A percentile compares a stretch with the other conserved stretches of the same genome.
phyloP scores from a whole-genome alignment of 2,797 vertebrate genomes.

The Enteromius thamalakanensis region DNA sequence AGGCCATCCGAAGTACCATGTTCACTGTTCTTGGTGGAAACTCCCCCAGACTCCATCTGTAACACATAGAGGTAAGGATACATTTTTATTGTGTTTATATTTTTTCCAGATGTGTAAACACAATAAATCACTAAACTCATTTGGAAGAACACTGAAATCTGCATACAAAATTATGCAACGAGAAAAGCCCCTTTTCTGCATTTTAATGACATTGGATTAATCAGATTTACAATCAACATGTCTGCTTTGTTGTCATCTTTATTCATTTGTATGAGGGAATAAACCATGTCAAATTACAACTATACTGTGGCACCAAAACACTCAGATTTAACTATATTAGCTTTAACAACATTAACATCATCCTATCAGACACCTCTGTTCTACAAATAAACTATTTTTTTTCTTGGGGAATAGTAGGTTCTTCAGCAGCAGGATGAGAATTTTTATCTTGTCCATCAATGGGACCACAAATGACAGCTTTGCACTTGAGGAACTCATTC shows the following conservation, averaged over 20 bases:
- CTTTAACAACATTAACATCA: background rate
- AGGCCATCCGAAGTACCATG: slow-evolving; percentile 54
- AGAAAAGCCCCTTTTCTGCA: background rate
- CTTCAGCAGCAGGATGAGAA: background rate
- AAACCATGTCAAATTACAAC: background rate
- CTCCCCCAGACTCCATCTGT: slow-evolving; percentile 72
- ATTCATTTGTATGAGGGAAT: background rate
- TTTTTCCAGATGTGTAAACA: background rate
- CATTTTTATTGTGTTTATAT: too few species aligned
- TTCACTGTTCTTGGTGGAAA: background rate
- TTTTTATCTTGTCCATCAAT: background rate
- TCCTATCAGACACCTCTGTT: background rate
- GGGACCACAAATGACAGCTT: slow-evolving; percentile 51
- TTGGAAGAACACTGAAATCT: background rate
- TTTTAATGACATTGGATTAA: background rate
- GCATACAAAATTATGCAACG: background rate
- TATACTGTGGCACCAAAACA: background rate
- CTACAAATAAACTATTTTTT: background rate
- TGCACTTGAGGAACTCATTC: slow-evolving; percentile 77
- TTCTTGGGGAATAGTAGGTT: background rate
- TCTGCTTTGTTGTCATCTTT: slow-evolving; percentile 13
- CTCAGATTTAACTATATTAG: background rate
- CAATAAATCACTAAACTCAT: background rate
- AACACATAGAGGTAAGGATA: slow-evolving; percentile 18
- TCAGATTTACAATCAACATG: slow-evolving; percentile 2